Base-by-base conservation (phyloP, 2,113 vertebrate genomes). In the Smithornis capensis region DNA sequence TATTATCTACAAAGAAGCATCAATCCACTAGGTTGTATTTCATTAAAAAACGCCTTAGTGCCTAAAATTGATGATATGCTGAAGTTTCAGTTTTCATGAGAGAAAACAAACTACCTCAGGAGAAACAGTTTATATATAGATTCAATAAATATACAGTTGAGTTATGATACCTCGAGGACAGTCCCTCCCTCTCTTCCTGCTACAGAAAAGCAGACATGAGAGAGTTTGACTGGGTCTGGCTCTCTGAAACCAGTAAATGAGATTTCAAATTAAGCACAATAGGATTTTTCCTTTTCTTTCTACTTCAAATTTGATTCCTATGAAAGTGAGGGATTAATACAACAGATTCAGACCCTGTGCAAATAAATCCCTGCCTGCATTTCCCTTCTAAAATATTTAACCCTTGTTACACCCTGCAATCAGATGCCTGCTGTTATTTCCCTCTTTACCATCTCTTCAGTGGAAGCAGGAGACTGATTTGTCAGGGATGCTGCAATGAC, bases 201-300 rank as follows among this genome's bases (percentile, higher is more conserved):
- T 77, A 60, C 71, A 86, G 68, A 81, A 88, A 86, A 91, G 64
- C 59, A 88, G 79, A 86, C 22, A 37, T 49, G 38, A 91, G 59
- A 71, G 63, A 79, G 44, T 73, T 84, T 84, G 74, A 77, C 77
- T 82, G 9, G 70, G 28, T 80, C 86, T 87, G 70, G 42, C 44
- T 50, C 63, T 95, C 68, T 83, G 84, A 95, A 95, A 92, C 29
- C 45, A 79, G 45, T 49, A 96, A 97, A 96, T 95, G 59, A 92
- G 81, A 94, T 87, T 96, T 92, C 85, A 92, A 62, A 33, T 94
- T 88, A 52, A 87, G 40, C 22, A 89, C 76, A 95, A 79, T 37
- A 89, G 83, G 76, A 94, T 94, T 94, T 79, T 91, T 92, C 42
- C 71, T 89, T 59, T 83, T 87, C 63, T 77, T 94, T 69, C 85